Conservation (phyloP, 2,113 vertebrate genomes). For the Philantomba maxwellii region DNA sequence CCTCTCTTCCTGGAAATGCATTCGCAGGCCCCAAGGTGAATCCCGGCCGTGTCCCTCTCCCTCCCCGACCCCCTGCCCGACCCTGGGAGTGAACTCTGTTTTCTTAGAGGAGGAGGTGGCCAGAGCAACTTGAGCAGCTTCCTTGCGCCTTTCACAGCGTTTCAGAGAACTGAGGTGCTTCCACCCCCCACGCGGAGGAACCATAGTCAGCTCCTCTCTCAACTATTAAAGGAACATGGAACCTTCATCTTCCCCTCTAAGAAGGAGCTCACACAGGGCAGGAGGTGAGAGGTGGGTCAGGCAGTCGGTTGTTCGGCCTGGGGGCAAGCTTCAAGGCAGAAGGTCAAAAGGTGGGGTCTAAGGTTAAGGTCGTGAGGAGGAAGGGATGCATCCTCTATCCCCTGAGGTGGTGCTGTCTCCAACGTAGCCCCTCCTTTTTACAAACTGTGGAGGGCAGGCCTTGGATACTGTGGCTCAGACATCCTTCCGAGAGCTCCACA, state of each 20-base stretch:
- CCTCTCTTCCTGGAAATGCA: neutral
- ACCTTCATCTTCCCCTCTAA: neutral
- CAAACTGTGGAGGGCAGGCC: rapidly evolving
- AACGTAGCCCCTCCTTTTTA: rapidly evolving
- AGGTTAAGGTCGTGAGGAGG: constrained; percentile 82
- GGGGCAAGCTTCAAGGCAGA: constrained; percentile 78
- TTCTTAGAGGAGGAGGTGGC: neutral
- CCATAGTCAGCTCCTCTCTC: rapidly evolving
- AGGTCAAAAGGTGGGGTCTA: constrained; percentile 85
- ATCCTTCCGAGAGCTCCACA: neutral
- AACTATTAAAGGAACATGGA: rapidly evolving
- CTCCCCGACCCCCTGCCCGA: neutral
- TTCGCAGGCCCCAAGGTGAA: rapidly evolving
- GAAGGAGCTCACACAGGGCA: neutral
- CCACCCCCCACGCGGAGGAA: rapidly evolving
- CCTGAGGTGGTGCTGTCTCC: rapidly evolving
- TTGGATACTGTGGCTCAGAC: rapidly evolving
- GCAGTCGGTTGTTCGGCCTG: constrained; percentile 78
- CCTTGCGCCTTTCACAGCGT: neutral
- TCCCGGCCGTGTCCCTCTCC: rapidly evolving
- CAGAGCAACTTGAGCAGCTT: rapidly evolving
- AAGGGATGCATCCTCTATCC: constrained; percentile 52
- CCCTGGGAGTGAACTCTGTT: rapidly evolving
- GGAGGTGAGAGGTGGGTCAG: constrained; percentile 82
- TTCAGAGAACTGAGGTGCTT: rapidly evolving